Evolutionary conservation across 2,888 invertebrate genomes (phyloP), one percentile per base, ranked within the genome.

Genomic region (Diplazon laetatorius): DNA sequence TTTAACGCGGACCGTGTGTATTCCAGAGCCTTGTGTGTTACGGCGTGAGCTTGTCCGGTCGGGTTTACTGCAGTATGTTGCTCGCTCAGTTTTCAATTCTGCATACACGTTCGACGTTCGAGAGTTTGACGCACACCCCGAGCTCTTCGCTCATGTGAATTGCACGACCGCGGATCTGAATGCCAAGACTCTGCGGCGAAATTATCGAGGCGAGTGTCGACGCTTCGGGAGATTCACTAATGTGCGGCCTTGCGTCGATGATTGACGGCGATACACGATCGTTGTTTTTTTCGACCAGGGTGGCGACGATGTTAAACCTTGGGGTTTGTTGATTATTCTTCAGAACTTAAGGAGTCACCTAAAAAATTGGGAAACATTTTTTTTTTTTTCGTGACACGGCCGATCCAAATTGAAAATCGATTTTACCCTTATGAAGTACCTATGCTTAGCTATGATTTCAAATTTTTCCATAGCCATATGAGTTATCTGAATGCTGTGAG

Each of bases 1-100:
- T 72, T 72, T 72, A 72, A 63, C 55, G 71, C 63, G 22, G 63
- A 66, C 18, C 63, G 55, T 55, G 71, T 55, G 63, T 55, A n/a
- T 62, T 46, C 55, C 20, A 5, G 35, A 52, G 35, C 71, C 22
- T 55, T 52, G 55, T 70, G 42, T 44, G 42, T 55, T 63, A 62
- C 44, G 50, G 39, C n/a, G 39, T 14, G 30, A 30, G 30, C 46
- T 16, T 2, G 62, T 14, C 46, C 35, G 10, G 12, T 10, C 48
- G 46, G 63, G 46, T 30, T 25, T 48, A 20, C 46, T 39, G 50
- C 65, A 22, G 37, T 30, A n/a, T n/a, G 30, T 16, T 52, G 10
- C 65, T 37, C 16, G 22, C 52, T 66, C 39, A n/a, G n/a, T n/a
- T 35, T 16, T 22, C 10, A 39, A 12, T 9, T 52, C 18, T 14